phyloP scores from a whole-genome alignment of 2,797 vertebrate genomes.

The Phalloptychus januarius region DNA sequence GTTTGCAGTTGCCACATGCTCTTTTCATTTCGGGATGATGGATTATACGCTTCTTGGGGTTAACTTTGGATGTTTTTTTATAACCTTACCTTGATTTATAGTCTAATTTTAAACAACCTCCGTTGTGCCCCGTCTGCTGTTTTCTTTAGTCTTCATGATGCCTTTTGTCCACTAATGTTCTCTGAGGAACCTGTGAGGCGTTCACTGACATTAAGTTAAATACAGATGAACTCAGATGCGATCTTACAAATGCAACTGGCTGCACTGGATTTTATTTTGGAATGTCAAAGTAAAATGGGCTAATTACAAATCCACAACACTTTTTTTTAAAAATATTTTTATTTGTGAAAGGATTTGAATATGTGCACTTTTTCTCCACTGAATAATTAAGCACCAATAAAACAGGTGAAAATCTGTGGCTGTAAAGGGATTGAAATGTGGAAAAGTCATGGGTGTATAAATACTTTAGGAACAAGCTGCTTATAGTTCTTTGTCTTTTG shows the following conservation, averaged over 20 bases:
- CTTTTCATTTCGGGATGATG: neutral
- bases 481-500: neutral
- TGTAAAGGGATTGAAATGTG: neutral
- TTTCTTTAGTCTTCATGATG: neutral
- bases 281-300: neutral
- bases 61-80: neutral
- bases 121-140: neutral
- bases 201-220: neutral
- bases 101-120: neutral
- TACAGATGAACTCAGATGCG: neutral
- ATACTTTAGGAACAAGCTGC: neutral
- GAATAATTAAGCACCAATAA: neutral
- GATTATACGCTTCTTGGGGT: neutral
- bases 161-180: neutral
- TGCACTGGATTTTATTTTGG: neutral
- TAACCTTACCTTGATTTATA: neutral
- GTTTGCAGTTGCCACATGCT: neutral
- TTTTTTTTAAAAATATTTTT: neutral
- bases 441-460: neutral
- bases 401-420: neutral
- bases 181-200: neutral
- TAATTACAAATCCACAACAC: neutral
- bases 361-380: neutral
- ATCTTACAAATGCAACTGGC: neutral
- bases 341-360: neutral